Evolutionary conservation across 2,888 invertebrate genomes (phyloP), one percentile per base, ranked within the genome.

Genomic region (Trichacis sp.): DNA sequence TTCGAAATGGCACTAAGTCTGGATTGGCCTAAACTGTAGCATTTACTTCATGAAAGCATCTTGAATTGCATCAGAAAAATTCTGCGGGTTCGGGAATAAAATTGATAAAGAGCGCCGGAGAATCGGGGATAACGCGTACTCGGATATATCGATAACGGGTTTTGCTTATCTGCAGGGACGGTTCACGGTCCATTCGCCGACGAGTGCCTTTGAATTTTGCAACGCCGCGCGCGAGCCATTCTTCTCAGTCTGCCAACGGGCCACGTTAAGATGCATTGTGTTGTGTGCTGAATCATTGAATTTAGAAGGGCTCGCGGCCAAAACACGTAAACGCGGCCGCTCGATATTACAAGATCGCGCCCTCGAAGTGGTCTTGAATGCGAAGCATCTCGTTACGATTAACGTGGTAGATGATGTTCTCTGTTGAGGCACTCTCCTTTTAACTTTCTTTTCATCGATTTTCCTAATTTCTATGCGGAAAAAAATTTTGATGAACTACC

Each of bases 131-230:
- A 14, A 14, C 40, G 8, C 40, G 15, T 29, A n/a, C 29, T 30
- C 29, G 8, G 8, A 12, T 29, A 19, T 19, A 46, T 46, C 18
- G 46, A 46, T 46, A 19, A 49, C 30, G 49, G 29, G 33, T 14
- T 40, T 30, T 24, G 43, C 54, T 54, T 54, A 54, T 62, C 20
- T 43, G 50, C 52, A 47, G 30, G 49, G 55, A 54, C 50, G 42
- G 54, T 61, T 57, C 63, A 53, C 55, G 46, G 45, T 33, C 29
- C 53, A 38, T 33, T 47, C 64, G 50, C 57, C 54, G 50, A 20
- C 33, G 38, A 45, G 52, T 33, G 33, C 45, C 66, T 65, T 63
- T 71, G 65, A 66, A 70, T 66, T 62, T 70, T 70, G 69, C 68
- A 68, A 48, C 57, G 57, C 43, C 11, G 18, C 4, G 15, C 19